A percentile compares a stretch with the other conserved stretches of the same genome.
These are phyloP conservation scores for Melanerpes formicivorus DNA, from an alignment of 2,113 vertebrate genomes.

Conservation along the genomic window DNA sequence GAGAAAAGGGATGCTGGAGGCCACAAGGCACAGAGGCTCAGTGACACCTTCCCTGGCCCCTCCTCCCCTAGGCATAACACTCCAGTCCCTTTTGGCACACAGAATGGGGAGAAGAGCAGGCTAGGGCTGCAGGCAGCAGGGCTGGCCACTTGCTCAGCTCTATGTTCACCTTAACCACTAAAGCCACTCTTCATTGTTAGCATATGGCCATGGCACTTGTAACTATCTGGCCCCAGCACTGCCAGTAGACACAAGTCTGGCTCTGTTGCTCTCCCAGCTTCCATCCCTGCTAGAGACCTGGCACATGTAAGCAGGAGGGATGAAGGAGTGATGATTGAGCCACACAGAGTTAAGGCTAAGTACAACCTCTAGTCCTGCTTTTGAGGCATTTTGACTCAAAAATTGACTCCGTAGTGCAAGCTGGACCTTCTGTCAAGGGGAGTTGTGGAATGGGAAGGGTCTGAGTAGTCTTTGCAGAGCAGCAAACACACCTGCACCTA, in stretches of 20 bases:
- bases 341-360: not conserved
- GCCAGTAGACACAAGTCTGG: not conserved
- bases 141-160: not conserved
- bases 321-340: not conserved
- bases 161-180: fast-evolving
- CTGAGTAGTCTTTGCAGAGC: not conserved
- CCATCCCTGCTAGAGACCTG: not conserved
- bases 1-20: not conserved
- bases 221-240: not conserved
- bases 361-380: not conserved
- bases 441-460: not conserved
- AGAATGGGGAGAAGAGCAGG: not conserved
- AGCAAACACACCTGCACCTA: not conserved
- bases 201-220: fast-evolving
- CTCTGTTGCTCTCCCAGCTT: not conserved
- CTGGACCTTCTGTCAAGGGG: fast-evolving
- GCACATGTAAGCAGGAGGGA: not conserved
- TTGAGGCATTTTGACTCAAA: not conserved
- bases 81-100: no score
- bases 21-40: not conserved
- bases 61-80: not conserved
- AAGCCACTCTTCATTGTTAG: not conserved
- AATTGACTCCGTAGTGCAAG: not conserved
- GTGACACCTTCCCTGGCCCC: not conserved
- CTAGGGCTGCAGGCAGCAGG: not conserved